Conservation (phyloP, 2,797 vertebrate genomes). For the Phataginus tricuspis region DNA sequence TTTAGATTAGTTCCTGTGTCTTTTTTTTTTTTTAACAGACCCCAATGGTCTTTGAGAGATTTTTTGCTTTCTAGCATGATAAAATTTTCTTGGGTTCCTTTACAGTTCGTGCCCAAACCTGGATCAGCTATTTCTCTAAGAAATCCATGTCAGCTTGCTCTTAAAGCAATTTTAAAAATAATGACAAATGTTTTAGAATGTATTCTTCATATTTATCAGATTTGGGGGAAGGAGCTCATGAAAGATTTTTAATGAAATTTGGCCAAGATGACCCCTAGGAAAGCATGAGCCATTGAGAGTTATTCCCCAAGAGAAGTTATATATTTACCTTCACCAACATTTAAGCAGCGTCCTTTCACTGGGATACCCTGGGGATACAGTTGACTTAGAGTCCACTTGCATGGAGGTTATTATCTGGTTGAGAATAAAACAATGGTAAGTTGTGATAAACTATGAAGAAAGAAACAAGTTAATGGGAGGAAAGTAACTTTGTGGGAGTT, state of each 20-base stretch:
- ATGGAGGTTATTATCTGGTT: background rate
- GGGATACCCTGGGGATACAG: background rate
- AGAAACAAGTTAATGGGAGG: background rate
- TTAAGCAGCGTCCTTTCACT: background rate
- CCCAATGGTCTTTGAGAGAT: background rate
- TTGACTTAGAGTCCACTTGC: background rate
- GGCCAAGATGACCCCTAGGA: background rate
- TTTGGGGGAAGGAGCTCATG: background rate
- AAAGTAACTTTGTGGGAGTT: background rate
- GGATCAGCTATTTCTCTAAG: conserved; percentile 21
- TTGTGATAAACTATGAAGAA: background rate
- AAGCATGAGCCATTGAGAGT: background rate
- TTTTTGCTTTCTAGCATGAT: background rate
- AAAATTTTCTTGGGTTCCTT: background rate
- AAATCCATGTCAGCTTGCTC: background rate
- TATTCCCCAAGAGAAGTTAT: background rate
- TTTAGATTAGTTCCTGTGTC: background rate
- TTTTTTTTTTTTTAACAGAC: background rate
- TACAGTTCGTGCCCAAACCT: background rate
- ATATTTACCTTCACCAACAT: background rate
- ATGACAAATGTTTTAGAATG: background rate
- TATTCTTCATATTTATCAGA: background rate
- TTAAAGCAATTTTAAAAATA: conserved; percentile 1
- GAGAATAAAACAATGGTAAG: background rate
- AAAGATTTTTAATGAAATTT: conserved; percentile 25